Conservation (phyloP, 1,140 invertebrate species). For the Tetragnatha versicolor region DNA sequence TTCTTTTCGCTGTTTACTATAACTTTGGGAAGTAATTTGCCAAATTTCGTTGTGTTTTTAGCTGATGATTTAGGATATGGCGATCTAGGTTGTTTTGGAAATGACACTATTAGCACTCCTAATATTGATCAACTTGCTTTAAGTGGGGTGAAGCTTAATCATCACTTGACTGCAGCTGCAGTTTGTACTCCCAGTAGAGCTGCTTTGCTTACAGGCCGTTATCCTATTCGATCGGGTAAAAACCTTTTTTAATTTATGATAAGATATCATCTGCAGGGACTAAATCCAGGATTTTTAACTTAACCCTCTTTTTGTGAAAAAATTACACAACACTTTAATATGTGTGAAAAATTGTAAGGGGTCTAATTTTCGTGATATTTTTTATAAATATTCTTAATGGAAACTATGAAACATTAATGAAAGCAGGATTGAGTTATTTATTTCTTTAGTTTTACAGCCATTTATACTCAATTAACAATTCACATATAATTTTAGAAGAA, state of each 20-base stretch:
- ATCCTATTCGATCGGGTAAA: conserved; percentile 62
- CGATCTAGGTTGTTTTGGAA: conserved; percentile 64
- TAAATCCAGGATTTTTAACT: too few relatives aligned
- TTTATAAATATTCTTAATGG: too few relatives aligned
- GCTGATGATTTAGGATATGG: conserved; percentile 65
- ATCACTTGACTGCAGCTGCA: conserved; percentile 62
- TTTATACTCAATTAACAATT: too few relatives aligned
- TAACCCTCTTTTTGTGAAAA: too few relatives aligned
- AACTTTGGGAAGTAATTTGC: conserved; percentile 41
- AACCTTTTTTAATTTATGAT: neutral
- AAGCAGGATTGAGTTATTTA: too few relatives aligned
- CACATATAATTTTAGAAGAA: too few relatives aligned
- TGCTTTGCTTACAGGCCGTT: conserved; percentile 64
- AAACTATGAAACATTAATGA: too few relatives aligned
- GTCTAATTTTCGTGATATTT: too few relatives aligned
- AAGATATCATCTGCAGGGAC: too few relatives aligned
- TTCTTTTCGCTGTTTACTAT: neutral
- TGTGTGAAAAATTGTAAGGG: too few relatives aligned
- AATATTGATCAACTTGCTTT: conserved; percentile 63
- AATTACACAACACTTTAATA: too few relatives aligned
- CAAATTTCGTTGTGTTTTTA: conserved; percentile 64
- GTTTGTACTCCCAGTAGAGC: conserved; percentile 64
- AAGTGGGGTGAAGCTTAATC: conserved; percentile 61
- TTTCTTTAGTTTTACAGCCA: too few relatives aligned
- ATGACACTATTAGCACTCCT: conserved; percentile 62